These are phyloP conservation scores for Tinea pellionella DNA, from an alignment of 2,888 invertebrate species.

Conservation along the genomic window DNA sequence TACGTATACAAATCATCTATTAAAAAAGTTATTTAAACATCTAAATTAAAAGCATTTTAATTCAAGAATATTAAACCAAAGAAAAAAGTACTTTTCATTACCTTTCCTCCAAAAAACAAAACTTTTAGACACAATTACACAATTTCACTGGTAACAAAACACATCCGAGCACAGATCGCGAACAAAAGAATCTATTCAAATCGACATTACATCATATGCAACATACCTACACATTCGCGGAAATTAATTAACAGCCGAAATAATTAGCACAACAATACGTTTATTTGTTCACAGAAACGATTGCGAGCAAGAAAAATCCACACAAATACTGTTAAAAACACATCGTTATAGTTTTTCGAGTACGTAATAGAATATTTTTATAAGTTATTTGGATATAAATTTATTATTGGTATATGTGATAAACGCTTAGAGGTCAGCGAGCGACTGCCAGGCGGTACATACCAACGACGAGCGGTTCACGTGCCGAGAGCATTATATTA, in stretches of 20 bases:
- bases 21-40: too few species aligned
- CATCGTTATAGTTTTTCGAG: too few species aligned
- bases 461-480: constrained; percentile 55
- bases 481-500: constrained; percentile 35
- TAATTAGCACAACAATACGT: not conserved
- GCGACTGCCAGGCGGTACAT: constrained; percentile 49
- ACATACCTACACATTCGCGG: constrained; percentile 44
- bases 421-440: constrained; percentile 52
- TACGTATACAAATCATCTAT: too few species aligned
- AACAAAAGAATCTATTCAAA: constrained; percentile 5
- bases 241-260: constrained; percentile 26
- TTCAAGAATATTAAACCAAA: too few species aligned
- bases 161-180: not conserved
- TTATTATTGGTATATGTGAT: constrained; percentile 31
- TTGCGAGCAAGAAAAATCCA: not conserved
- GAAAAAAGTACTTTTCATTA: too few species aligned
- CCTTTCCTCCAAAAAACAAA: too few species aligned
- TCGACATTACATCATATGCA: not conserved
- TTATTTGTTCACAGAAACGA: not conserved
- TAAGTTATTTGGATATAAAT: not conserved
- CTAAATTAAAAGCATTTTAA: too few species aligned
- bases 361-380: too few species aligned
- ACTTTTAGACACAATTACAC: not conserved
- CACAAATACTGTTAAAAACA: not conserved
- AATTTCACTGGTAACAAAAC: not conserved